A percentile compares a stretch with the other conserved stretches of the same genome.
These are phyloP conservation scores for Chironomus striatipennis DNA, from an alignment of 1,140 invertebrate species.

Conservation along the genomic window DNA sequence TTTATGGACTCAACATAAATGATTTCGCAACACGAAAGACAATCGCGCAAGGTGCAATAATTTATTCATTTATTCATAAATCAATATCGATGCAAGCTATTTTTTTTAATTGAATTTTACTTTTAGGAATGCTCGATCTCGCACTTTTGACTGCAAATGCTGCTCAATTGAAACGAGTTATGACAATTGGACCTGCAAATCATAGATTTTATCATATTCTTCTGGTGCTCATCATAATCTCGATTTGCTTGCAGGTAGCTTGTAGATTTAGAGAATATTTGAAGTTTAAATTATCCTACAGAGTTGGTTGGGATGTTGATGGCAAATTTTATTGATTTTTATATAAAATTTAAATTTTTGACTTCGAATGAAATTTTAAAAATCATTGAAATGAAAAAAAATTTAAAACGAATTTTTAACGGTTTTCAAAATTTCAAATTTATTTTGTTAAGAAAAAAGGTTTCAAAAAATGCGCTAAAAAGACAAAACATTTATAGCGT, in stretches of 20 bases:
- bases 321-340: no score
- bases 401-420: no score
- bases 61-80: neutral
- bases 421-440: no score
- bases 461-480: no score
- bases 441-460: no score
- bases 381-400: no score
- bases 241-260: slow-evolving; percentile 8
- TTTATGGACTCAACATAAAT: slow-evolving; percentile 44
- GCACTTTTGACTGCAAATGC: neutral
- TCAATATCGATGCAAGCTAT: neutral
- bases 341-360: no score
- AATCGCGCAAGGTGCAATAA: slow-evolving; percentile 45
- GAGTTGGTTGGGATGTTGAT: no score
- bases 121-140: slow-evolving; percentile 41
- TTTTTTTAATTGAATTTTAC: neutral
- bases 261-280: neutral
- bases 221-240: neutral
- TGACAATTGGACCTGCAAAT: slow-evolving; percentile 1
- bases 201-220: slow-evolving; percentile 15
- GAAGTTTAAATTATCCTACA: neutral
- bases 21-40: slow-evolving; percentile 58
- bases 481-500: no score
- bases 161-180: neutral
- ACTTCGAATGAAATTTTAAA: no score